These are phyloP conservation scores for Dermatemys mawii DNA, from an alignment of 2,113 vertebrate genomes.

Conservation along the genomic window DNA sequence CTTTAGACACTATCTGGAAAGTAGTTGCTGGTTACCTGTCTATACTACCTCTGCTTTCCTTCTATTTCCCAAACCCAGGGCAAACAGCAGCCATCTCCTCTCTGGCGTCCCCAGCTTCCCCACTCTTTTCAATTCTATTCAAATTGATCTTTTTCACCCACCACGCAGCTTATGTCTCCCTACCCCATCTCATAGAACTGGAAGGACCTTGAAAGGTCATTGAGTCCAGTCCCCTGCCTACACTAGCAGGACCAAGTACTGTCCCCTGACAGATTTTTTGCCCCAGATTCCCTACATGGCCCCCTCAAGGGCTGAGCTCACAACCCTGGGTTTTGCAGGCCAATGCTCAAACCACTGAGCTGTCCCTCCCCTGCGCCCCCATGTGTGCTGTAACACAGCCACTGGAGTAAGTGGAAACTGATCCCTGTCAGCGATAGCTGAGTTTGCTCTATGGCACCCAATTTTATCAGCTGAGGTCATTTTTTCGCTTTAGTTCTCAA, in stretches of 20 bases:
- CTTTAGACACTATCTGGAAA: conserved; percentile 13
- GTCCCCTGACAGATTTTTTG: no score
- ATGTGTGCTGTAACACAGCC: background rate
- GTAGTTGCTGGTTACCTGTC: background rate
- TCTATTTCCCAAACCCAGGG: background rate
- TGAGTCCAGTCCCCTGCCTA: no score
- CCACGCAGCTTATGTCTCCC: background rate
- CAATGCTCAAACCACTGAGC: no score
- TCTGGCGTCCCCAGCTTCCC: background rate
- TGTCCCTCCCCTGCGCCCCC: no score
- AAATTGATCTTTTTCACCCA: background rate
- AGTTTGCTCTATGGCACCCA: background rate
- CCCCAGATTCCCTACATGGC: no score
- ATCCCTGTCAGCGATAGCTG: background rate
- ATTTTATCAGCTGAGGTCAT: background rate
- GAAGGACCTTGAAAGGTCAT: no score
- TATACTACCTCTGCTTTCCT: background rate
- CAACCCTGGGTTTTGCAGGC: no score
- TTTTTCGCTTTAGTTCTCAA: conserved; percentile 10
- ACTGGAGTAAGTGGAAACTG: background rate
- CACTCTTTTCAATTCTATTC: background rate
- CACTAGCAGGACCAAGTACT: no score
- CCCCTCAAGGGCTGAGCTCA: no score
- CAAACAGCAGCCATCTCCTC: background rate
- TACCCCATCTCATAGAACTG: no score